Evolutionary conservation across 1,140 invertebrate species (phyloP).

Genomic region (Aphaenogaster rudis): DNA sequence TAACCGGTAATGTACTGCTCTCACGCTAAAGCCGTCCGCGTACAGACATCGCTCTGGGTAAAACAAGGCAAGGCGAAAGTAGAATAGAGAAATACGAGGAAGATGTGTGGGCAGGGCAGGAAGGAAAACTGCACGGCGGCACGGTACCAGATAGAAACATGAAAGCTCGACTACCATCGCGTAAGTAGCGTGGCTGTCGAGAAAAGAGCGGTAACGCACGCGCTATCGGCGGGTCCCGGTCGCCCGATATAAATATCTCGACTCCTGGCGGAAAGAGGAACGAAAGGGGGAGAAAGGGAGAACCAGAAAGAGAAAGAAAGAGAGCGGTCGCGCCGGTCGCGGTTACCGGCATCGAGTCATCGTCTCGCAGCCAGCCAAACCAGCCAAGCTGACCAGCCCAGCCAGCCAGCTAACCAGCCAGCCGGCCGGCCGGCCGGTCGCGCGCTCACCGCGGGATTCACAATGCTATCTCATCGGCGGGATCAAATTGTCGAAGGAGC

Average conservation of each 20-base stretch:
- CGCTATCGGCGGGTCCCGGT: constrained; percentile 69
- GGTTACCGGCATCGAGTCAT: constrained; percentile 44
- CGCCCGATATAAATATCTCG: constrained; percentile 74
- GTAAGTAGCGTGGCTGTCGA: constrained; percentile 64
- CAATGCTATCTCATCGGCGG: constrained; percentile 84
- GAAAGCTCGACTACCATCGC: constrained; percentile 65
- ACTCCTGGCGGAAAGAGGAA: constrained; percentile 22
- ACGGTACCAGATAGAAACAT: constrained; percentile 69
- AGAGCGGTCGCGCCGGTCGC: constrained; percentile 47
- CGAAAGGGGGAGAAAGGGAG: background rate
- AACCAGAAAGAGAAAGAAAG: background rate
- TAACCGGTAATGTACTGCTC: constrained; percentile 39
- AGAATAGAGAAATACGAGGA: background rate
- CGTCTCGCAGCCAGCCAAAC: constrained; percentile 16
- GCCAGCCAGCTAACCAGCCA: background rate
- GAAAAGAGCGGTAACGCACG: constrained; percentile 57
- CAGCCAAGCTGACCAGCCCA: background rate
- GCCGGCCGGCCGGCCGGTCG: constrained; percentile 28
- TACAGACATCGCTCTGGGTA: background rate
- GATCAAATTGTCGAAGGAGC: constrained; percentile 86
- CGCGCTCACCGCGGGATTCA: constrained; percentile 73
- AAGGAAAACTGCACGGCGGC: background rate
- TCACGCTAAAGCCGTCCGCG: constrained; percentile 56
- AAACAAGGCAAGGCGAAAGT: background rate
- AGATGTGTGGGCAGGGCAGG: background rate